Percentiles rank a stretch among this genome's conserved stretches.
Conservation (phyloP, 2,797 vertebrate species). For the Diceros bicornis region DNA sequence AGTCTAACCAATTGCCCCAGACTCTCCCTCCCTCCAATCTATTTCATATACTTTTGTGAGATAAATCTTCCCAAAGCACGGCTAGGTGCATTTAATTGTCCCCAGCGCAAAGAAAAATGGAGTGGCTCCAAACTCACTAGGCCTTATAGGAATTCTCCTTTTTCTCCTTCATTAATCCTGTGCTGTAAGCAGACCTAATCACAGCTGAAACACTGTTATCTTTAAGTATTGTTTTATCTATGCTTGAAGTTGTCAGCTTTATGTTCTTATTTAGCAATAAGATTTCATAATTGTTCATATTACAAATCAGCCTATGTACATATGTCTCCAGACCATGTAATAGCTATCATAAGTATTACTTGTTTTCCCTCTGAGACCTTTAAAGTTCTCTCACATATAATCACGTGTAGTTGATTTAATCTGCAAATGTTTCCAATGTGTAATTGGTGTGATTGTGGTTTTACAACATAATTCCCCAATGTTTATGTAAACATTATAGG, state of each 20-base stretch:
- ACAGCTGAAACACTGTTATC: background rate
- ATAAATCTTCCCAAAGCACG: background rate
- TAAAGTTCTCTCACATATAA: background rate
- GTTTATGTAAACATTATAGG: background rate
- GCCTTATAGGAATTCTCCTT: background rate
- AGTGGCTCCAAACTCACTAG: background rate
- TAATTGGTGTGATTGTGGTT: constrained; percentile 6
- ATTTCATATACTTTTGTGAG: background rate
- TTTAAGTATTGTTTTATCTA: constrained; percentile 1
- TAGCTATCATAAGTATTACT: constrained; percentile 21
- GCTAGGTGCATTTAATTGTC: background rate
- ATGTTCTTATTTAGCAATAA: background rate
- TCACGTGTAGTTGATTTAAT: background rate
- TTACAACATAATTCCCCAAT: background rate
- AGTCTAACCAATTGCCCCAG: background rate
- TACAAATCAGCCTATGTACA: background rate
- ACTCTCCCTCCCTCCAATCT: background rate
- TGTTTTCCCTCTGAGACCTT: constrained; percentile 12
- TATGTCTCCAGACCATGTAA: background rate
- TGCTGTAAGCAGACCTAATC: constrained; percentile 14
- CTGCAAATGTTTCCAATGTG: constrained; percentile 39
- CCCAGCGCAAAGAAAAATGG: background rate
- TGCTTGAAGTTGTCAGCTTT: background rate
- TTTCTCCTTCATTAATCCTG: background rate
- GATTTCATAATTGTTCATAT: constrained; percentile 50